phyloP scores from a whole-genome alignment of 2,113 vertebrate genomes.

The Nipponia nippon region DNA sequence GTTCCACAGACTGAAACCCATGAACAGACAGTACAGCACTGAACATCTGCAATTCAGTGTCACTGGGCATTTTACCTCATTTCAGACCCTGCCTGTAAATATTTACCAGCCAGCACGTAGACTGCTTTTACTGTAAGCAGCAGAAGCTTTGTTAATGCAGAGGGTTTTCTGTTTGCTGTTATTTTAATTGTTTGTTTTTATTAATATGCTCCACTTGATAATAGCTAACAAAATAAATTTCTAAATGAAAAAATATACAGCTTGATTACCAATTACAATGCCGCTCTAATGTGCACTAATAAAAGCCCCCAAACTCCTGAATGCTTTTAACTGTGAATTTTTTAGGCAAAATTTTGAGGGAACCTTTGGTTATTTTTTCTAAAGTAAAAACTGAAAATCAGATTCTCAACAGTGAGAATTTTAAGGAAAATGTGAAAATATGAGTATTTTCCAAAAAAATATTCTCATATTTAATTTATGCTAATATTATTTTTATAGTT shows the following conservation, averaged over 20 bases:
- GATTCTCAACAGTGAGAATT: not conserved
- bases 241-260: not conserved
- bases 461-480: not conserved
- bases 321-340: not conserved
- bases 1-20: slow-evolving; percentile 1
- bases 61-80: not conserved
- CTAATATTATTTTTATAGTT: not conserved
- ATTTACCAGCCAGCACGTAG: not conserved
- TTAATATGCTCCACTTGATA: not conserved
- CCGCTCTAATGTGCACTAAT: not conserved
- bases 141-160: not conserved
- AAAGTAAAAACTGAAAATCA: not conserved
- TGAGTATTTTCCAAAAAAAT: not conserved
- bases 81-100: slow-evolving; percentile 15
- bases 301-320: not conserved
- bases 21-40: not conserved
- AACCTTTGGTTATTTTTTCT: not conserved
- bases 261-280: not conserved
- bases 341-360: not conserved
- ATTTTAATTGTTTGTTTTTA: slow-evolving; percentile 10
- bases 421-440: not conserved
- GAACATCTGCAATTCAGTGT: not conserved
- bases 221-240: not conserved
- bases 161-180: not conserved
- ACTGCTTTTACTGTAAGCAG: not conserved